Conservation (phyloP, 2,797 vertebrate species). For the Botia kubotai region DNA sequence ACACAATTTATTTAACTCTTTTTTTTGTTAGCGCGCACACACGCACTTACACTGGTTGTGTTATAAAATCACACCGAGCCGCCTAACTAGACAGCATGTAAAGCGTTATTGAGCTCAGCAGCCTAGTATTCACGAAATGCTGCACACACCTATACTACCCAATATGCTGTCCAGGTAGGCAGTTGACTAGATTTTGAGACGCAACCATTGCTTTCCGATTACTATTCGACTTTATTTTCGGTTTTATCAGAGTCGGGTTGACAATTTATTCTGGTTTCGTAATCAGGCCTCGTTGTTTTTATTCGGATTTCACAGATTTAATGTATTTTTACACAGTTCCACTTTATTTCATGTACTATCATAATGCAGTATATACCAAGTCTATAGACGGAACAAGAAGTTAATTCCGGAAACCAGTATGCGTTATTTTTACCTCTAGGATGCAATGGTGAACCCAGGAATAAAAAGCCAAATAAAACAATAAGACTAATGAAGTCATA, state of each 20-base stretch:
- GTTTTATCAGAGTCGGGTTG: background rate
- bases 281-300: background rate
- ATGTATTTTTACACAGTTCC: background rate
- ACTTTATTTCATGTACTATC: background rate
- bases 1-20: slow-evolving; percentile 41
- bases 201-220: background rate
- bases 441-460: background rate
- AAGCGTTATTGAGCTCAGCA: background rate
- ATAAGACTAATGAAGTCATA: background rate
- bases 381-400: slow-evolving; percentile 15
- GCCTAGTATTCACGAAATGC: background rate
- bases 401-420: background rate
- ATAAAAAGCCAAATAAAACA: background rate
- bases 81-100: slow-evolving; percentile 14
- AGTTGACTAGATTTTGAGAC: background rate
- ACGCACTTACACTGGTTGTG: background rate
- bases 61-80: background rate
- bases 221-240: background rate
- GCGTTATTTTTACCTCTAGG: background rate
- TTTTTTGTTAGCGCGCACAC: background rate
- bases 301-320: background rate
- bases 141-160: background rate
- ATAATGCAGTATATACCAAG: slow-evolving; percentile 25
- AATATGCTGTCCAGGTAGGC: background rate
- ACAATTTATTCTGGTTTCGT: background rate